Evolutionary conservation across 2,113 vertebrate species (phyloP).

Genomic region (Elephas maximus): DNA sequence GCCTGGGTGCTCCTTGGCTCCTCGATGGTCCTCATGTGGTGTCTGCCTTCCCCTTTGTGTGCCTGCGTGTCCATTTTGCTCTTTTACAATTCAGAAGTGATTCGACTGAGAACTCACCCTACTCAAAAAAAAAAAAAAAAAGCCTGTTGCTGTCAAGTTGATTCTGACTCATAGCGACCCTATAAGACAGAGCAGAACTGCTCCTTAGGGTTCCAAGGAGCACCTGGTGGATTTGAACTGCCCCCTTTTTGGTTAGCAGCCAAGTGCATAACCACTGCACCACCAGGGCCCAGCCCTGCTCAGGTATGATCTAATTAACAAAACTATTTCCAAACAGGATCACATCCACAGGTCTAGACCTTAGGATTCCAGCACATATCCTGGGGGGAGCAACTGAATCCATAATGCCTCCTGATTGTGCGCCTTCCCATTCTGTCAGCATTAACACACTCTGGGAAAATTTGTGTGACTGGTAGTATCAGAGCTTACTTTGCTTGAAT

Average conservation of each 20-base stretch:
- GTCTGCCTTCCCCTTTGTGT: too few relatives aligned
- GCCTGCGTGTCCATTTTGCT: background rate
- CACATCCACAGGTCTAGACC: background rate
- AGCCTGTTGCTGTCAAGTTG: too few relatives aligned
- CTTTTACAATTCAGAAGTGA: background rate
- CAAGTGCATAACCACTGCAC: too few relatives aligned
- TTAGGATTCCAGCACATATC: background rate
- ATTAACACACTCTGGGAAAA: accelerated
- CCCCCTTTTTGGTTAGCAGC: too few relatives aligned
- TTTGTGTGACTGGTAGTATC: accelerated
- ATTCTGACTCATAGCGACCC: too few relatives aligned
- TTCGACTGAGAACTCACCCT: background rate
- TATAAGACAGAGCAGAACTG: too few relatives aligned
- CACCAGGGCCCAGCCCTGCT: too few relatives aligned
- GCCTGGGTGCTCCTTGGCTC: too few relatives aligned
- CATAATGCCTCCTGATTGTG: accelerated
- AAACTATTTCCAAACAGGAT: background rate
- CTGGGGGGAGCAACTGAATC: background rate
- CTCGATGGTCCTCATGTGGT: background rate
- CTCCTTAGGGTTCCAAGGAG: too few relatives aligned
- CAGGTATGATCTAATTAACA: too few relatives aligned
- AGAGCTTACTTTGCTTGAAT: background rate
- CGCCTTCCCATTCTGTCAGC: accelerated
- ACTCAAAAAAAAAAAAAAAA: background rate
- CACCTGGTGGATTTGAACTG: too few relatives aligned